A percentile compares a stretch with the other conserved stretches of the same genome.
Conservation (phyloP, 2,888 invertebrate species). For the Teleiodes luculella region DNA sequence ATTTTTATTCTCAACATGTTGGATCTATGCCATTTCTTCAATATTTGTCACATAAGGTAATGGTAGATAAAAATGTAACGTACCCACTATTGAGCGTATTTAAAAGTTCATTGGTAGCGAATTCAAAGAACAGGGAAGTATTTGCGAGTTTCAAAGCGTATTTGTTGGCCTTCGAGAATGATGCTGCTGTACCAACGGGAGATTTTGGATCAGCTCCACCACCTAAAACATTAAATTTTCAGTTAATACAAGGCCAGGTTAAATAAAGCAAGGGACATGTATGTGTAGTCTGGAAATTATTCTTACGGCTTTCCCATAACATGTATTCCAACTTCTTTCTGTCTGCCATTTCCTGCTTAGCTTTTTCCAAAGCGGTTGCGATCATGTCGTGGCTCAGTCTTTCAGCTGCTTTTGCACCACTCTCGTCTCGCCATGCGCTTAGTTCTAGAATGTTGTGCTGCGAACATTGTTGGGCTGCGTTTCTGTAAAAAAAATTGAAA, state of each 20-base stretch:
- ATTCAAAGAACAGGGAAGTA: constrained; percentile 90
- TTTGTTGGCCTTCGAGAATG: constrained; percentile 92
- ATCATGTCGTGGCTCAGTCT: constrained; percentile 85
- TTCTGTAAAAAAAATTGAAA: constrained; percentile 60
- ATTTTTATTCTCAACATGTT: too few species aligned
- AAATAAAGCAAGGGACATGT: too few species aligned
- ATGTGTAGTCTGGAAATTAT: too few species aligned
- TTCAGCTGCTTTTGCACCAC: constrained; percentile 79
- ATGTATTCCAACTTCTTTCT: constrained; percentile 89
- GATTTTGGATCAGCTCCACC: constrained; percentile 92
- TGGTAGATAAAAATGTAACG: constrained; percentile 23
- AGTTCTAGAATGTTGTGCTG: constrained; percentile 84
- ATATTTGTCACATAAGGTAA: too few species aligned
- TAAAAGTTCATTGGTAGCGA: constrained; percentile 91
- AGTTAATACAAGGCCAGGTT: too few species aligned
- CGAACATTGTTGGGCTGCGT: constrained; percentile 85
- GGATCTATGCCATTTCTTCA: too few species aligned
- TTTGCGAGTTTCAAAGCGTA: constrained; percentile 91
- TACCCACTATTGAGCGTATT: constrained; percentile 80
- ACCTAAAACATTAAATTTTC: constrained; percentile 71
- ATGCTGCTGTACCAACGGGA: constrained; percentile 91
- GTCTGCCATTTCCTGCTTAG: constrained; percentile 85
- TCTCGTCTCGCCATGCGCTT: constrained; percentile 83
- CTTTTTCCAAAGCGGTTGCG: constrained; percentile 86
- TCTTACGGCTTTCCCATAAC: constrained; percentile 86